These are phyloP conservation scores for Doryteuthis pealeii DNA, from an alignment of 1,140 invertebrate genomes.

Conservation along the genomic window DNA sequence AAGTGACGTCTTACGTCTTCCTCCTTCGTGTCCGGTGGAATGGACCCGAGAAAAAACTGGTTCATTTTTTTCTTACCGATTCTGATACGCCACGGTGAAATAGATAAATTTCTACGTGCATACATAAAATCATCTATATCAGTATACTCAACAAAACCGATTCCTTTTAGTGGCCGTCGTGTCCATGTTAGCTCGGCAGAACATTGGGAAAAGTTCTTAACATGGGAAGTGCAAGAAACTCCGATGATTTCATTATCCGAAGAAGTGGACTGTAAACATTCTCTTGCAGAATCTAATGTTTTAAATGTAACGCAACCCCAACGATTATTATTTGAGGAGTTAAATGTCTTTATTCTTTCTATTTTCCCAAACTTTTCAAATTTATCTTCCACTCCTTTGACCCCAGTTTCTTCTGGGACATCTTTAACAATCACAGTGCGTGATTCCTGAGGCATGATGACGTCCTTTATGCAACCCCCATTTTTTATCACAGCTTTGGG, in stretches of 20 bases:
- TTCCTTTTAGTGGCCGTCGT: constrained; percentile 12
- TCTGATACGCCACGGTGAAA: not conserved
- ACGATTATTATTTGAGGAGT: not conserved
- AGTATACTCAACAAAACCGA: constrained; percentile 18
- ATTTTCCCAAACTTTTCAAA: constrained; percentile 16
- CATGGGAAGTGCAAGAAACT: not conserved
- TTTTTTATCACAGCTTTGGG: constrained; percentile 24
- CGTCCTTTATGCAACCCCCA: constrained; percentile 22
- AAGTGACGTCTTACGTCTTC: not conserved
- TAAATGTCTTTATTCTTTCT: not conserved
- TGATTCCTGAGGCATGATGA: constrained; percentile 33
- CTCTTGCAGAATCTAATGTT: not conserved
- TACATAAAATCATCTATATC: not conserved
- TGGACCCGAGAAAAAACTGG: not conserved
- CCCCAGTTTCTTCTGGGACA: not conserved
- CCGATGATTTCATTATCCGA: not conserved
- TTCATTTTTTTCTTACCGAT: not conserved
- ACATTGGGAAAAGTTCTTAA: not conserved
- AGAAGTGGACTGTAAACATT: not conserved
- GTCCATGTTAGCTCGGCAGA: constrained; percentile 4
- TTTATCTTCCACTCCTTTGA: not conserved
- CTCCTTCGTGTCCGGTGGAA: not conserved
- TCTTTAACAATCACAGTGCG: constrained; percentile 27
- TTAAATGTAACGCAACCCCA: constrained; percentile 20
- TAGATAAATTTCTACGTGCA: not conserved